Base-by-base conservation (phyloP, 2,888 invertebrate species). In the Galerucella pusilla region DNA sequence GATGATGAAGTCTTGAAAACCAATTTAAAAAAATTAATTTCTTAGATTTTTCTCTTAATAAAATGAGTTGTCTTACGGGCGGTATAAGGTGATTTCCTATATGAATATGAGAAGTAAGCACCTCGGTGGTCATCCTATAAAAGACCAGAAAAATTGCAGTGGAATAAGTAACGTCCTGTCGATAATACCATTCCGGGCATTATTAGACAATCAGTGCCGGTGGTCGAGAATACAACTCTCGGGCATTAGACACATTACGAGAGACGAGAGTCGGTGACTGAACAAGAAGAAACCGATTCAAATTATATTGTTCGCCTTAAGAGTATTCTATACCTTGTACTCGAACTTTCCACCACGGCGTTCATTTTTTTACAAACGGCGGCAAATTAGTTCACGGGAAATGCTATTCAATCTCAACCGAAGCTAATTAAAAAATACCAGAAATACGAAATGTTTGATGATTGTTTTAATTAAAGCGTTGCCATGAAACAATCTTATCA, bases 181-280 rank as follows among this genome's bases (percentile, higher is more conserved):
- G 75, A 75, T 75, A 75, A 71, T 71, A 78, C 85, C 84, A 84
- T 85, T 84, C 83, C 76, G 77, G 84, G 84, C 81, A 75, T 81
- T 83, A 85, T 84, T 84, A 84, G 84, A 84, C 83, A 85, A 85
- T 85, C 85, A 84, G 85, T 84, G 84, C 85, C 77, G 85, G 85
- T 85, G 85, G 85, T 85, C 85, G 84, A 76, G 73, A 64, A 73
- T 77, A 75, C 76, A 76, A 61, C 71, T 73, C 75, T 75, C 74
- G 78, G 78, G 80, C 80, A 76, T 80, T 80, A 78, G 78, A 80
- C 75, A 72, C 77, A 78, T 78, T 79, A 79, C 71, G 46, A 65
- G 46, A 52, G 79, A 75, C 75, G 76, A 46, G 64, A 65, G 64
- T 74, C 77, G 76, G 77, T 75, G 72, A 74, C 61, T 74, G 68